phyloP scores from a whole-genome alignment of 2,113 vertebrate species.

The Phaethornis superciliosus region DNA sequence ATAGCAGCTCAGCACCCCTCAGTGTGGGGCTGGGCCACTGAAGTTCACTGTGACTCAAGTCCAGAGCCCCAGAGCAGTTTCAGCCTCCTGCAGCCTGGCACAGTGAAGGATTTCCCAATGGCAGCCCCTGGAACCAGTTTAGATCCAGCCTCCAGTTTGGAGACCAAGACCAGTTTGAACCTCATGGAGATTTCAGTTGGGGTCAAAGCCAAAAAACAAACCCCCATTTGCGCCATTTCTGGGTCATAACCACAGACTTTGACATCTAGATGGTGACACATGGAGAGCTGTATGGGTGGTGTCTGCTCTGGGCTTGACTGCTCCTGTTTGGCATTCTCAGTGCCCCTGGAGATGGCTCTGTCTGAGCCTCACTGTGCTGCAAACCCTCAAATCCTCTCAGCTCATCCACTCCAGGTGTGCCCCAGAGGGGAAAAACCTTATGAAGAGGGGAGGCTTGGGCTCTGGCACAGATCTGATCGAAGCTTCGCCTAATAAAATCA shows the following conservation, averaged over 20 bases:
- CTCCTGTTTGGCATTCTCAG: background rate
- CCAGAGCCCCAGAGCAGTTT: background rate
- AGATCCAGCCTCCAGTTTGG: background rate
- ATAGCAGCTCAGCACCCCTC: background rate
- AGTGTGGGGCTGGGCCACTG: background rate
- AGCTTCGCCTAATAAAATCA: background rate
- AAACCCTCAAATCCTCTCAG: background rate
- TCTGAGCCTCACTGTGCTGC: background rate
- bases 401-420: accelerated
- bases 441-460: background rate
- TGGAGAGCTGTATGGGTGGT: background rate
- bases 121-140: background rate
- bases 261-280: background rate
- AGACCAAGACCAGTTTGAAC: background rate
- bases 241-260: background rate
- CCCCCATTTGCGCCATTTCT: background rate
- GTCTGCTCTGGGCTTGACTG: background rate
- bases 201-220: background rate
- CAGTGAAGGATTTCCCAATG: background rate
- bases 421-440: background rate
- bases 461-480: background rate
- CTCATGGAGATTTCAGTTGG: background rate
- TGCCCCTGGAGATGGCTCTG: background rate
- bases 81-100: background rate
- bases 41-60: accelerated